Evolutionary conservation across 2,888 invertebrate genomes (phyloP), one percentile per base, ranked within the genome.

Genomic region (Sinotaia quadrata): DNA sequence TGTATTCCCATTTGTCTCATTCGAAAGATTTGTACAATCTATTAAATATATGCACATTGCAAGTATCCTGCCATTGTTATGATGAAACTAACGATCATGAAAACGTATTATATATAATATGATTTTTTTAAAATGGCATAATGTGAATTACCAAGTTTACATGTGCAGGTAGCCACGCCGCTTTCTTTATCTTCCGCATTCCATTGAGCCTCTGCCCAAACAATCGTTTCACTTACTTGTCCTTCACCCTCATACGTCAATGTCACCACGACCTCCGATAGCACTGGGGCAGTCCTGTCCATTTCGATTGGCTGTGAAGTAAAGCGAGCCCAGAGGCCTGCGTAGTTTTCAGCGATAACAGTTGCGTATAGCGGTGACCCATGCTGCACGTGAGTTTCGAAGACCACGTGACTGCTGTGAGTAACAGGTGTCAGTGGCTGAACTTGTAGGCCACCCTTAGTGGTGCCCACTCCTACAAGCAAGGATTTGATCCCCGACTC

Each of bases 261-360:
- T 2, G 36, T 41, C 37, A 49, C 31, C 36, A 18, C 51, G 18
- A 60, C 57, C 8, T 49, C 31, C 4, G 44, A 56, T 24, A 78
- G 56, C 10, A 36, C 36, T 27, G 79, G 79, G 2, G 68, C 52
- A 10, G 79, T 78, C n/a, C 73, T 72, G 60, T 79, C 79, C 21
- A 78, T 47, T 5, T 62, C 56, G 21, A 78, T 44, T 10, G 72
- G 68, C 12, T 44, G 15, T 4, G 76, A 68, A 1, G 61, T 29
- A 51, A 79, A 79, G n/a, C 51, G 44, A 5, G 73, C 56, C 33
- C 41, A 34, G 1, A 72, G 61, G 10, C 78, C 77, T n/a, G 79
- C 79, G 34, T 71, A 57, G 68, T 79, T 79, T 58, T 75, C 74
- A 0, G 71, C 73, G 2, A 74, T 58, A 2, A 66, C 78, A 7